Conservation (phyloP, 2,888 invertebrate species). For the Rhagophthalmus giganteus region DNA sequence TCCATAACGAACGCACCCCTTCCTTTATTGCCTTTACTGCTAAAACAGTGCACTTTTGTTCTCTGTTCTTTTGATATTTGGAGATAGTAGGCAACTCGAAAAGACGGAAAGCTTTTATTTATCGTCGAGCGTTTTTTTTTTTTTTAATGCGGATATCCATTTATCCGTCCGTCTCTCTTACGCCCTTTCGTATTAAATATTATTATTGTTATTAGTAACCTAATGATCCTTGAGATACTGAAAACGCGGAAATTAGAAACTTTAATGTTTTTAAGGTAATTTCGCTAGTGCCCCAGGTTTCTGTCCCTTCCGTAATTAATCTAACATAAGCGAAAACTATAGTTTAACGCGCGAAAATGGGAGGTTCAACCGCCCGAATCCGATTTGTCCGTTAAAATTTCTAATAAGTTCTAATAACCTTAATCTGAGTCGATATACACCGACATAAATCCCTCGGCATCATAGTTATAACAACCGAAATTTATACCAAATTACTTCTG, state of each 20-base stretch:
- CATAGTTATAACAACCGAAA: too few species aligned
- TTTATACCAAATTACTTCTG: too few species aligned
- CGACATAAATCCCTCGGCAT: too few species aligned
- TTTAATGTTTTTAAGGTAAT: slow-evolving; percentile 14
- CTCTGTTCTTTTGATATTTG: slow-evolving; percentile 19
- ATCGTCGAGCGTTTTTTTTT: too few species aligned
- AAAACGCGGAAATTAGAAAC: slow-evolving; percentile 7
- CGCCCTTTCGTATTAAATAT: slow-evolving; percentile 7
- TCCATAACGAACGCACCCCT: slow-evolving; percentile 39
- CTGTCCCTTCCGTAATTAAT: slow-evolving; percentile 12
- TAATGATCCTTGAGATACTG: not conserved
- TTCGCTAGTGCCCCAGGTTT: slow-evolving; percentile 2
- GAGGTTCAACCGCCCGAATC: not conserved
- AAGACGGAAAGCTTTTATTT: not conserved
- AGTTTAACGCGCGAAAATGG: too few species aligned
- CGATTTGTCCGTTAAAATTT: too few species aligned
- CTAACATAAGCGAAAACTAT: too few species aligned
- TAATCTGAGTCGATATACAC: too few species aligned
- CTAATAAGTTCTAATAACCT: too few species aligned
- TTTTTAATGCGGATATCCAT: too few species aligned
- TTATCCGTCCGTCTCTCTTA: too few species aligned
- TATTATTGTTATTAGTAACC: not conserved
- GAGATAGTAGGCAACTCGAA: slow-evolving; percentile 10
- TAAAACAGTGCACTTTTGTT: slow-evolving; percentile 26
- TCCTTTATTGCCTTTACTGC: slow-evolving; percentile 48